phyloP scores from a whole-genome alignment of 2,888 invertebrate species.

The Cosmorhoe ocellata region DNA sequence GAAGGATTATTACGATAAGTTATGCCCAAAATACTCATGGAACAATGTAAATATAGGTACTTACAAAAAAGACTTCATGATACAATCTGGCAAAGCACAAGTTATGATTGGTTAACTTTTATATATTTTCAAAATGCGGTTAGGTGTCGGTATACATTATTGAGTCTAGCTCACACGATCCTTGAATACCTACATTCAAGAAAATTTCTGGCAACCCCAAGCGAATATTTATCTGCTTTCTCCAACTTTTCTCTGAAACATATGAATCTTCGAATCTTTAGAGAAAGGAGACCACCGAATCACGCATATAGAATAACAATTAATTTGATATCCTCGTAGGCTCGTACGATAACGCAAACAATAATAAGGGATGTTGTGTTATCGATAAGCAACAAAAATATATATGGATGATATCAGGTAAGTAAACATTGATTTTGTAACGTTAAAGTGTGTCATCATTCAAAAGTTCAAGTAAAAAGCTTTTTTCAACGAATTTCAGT shows the following conservation, averaged over 20 bases:
- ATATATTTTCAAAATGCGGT: too few relatives aligned
- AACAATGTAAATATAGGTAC: too few relatives aligned
- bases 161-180: too few relatives aligned
- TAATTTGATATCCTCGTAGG: constrained; percentile 61
- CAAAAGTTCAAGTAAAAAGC: constrained; percentile 10
- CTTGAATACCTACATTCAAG: too few relatives aligned
- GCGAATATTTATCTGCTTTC: constrained; percentile 22
- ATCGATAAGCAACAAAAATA: constrained; percentile 17
- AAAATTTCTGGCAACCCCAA: constrained; percentile 1
- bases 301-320: constrained; percentile 63
- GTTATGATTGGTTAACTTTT: too few relatives aligned
- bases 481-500: too few relatives aligned
- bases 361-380: constrained; percentile 38
- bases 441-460: constrained; percentile 7
- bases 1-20: too few relatives aligned
- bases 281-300: constrained; percentile 64
- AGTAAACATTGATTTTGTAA: constrained; percentile 10
- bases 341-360: constrained; percentile 44
- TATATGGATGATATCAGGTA: constrained; percentile 21
- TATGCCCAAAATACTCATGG: too few relatives aligned
- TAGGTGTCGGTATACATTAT: too few relatives aligned
- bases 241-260: constrained; percentile 30
- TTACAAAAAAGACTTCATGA: too few relatives aligned
- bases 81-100: too few relatives aligned
- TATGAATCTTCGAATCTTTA: constrained; percentile 51